phyloP scores from a whole-genome alignment of 1,140 invertebrate species.

The Panonychus citri region DNA sequence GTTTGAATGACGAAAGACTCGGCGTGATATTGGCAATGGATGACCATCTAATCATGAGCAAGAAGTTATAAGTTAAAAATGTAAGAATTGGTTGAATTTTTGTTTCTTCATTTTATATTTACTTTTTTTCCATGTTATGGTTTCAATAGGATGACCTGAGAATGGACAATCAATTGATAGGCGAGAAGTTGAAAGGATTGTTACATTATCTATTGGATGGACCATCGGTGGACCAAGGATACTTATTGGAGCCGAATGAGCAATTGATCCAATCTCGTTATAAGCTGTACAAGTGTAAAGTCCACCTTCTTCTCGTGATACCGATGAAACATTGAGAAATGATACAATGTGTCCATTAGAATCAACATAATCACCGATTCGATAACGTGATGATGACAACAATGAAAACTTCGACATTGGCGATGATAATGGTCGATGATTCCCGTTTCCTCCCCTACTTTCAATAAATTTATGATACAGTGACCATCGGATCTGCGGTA shows the following conservation, averaged over 20 bases:
- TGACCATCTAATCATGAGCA: conserved; percentile 1
- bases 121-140: conserved; percentile 28
- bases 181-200: conserved; percentile 25
- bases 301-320: conserved; percentile 10
- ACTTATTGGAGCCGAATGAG: conserved; percentile 16
- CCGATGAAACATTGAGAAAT: conserved; percentile 26
- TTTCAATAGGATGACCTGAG: conserved; percentile 17
- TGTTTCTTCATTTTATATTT: not conserved
- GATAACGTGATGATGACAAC: not conserved
- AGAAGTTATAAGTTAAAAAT: too few species aligned
- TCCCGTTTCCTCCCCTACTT: not conserved
- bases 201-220: conserved; percentile 23
- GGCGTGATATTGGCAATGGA: not conserved
- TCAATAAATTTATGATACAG: conserved; percentile 19
- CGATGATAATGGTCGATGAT: too few species aligned
- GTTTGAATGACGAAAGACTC: conserved; percentile 14
- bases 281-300: not conserved
- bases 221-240: conserved; percentile 23
- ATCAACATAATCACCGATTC: conserved; percentile 19
- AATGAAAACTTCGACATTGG: too few species aligned
- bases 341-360: conserved; percentile 20
- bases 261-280: conserved; percentile 7
- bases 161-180: conserved; percentile 20
- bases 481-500: conserved; percentile 33
- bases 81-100: not conserved